Evolutionary conservation across 1,140 invertebrate genomes (phyloP).

Genomic region (Sweltsa coloradensis): DNA sequence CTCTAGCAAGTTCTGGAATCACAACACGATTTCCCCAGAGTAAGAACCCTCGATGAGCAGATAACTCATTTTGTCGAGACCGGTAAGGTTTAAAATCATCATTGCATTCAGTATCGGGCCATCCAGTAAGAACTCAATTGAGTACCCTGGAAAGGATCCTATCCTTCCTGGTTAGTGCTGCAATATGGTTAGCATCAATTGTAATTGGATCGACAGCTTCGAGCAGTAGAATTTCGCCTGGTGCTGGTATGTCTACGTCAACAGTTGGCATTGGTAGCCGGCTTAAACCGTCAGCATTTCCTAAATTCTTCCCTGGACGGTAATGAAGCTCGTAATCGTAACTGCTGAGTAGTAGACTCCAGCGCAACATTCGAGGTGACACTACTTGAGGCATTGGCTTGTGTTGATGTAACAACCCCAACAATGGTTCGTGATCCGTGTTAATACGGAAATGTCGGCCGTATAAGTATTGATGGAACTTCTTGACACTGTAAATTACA

Average conservation of each 20-base stretch:
- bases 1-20: too few relatives aligned
- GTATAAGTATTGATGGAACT: constrained; percentile 27
- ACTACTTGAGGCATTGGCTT: constrained; percentile 23
- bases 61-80: too few relatives aligned
- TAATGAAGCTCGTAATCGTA: constrained; percentile 1
- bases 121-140: too few relatives aligned
- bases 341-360: neutral
- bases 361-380: constrained; percentile 13
- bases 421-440: constrained; percentile 35
- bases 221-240: constrained; percentile 1
- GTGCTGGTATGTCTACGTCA: neutral
- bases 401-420: constrained; percentile 27
- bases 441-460: constrained; percentile 26
- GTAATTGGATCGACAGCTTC: neutral
- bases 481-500: constrained; percentile 13
- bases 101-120: too few relatives aligned
- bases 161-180: neutral
- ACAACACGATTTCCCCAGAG: too few relatives aligned
- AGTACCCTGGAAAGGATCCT: neutral
- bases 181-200: neutral
- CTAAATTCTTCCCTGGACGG: neutral
- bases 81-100: too few relatives aligned
- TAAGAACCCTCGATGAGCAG: too few relatives aligned
- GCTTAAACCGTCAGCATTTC: constrained; percentile 4
- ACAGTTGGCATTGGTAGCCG: neutral